Percentiles rank a stretch among this genome's conserved stretches.
These are phyloP conservation scores for Eustalomyia histrio DNA, from an alignment of 2,888 invertebrate species.

Conservation along the genomic window DNA sequence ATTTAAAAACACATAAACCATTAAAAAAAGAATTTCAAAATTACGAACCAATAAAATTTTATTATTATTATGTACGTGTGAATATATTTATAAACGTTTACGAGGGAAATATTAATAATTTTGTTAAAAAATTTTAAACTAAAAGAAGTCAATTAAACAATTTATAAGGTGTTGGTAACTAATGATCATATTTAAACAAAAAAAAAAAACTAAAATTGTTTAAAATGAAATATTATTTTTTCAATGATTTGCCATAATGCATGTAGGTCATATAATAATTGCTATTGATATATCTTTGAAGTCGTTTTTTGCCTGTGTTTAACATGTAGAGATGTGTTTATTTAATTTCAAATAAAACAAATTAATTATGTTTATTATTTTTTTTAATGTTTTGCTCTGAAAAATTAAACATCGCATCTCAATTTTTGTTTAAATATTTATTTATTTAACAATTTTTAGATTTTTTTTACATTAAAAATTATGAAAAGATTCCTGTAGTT, in stretches of 20 bases:
- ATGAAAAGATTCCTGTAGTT: constrained; percentile 28
- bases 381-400: neutral
- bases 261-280: constrained; percentile 4
- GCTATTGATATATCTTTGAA: constrained; percentile 17
- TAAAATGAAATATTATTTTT: neutral
- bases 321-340: neutral
- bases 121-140: neutral
- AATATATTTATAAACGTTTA: constrained; percentile 31
- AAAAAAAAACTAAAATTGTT: neutral
- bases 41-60: constrained; percentile 48
- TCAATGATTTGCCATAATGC: constrained; percentile 2
- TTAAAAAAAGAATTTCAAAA: constrained; percentile 18
- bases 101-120: constrained; percentile 1
- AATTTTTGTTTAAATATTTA: constrained; percentile 26
- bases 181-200: constrained; percentile 6
- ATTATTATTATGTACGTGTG: constrained; percentile 47
- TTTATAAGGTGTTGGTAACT: constrained; percentile 45
- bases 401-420: neutral
- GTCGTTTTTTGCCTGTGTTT: constrained; percentile 6
- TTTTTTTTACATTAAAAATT: constrained; percentile 28
- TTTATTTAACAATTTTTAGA: constrained; percentile 16
- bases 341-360: constrained; percentile 24
- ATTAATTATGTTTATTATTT: neutral
- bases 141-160: constrained; percentile 20
- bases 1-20: constrained; percentile 27